Evolutionary conservation across 2,113 vertebrate genomes (phyloP).

Genomic region (Ammodytes marinus): DNA sequence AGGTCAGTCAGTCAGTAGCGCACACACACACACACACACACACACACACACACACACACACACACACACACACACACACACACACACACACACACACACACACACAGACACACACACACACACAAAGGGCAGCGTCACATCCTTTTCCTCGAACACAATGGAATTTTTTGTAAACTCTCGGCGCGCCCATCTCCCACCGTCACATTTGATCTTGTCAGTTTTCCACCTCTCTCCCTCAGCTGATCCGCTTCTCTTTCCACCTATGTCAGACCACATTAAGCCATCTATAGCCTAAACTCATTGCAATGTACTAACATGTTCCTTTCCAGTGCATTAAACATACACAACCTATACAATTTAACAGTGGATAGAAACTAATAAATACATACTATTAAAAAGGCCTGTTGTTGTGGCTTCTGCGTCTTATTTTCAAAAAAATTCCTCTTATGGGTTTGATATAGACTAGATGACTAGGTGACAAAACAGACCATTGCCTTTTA

Average conservation of each 20-base stretch:
- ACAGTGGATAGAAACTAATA: constrained; percentile 15
- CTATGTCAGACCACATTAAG: constrained; percentile 29
- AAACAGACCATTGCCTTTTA: not conserved
- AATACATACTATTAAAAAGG: not conserved
- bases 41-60: constrained; percentile 1
- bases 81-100: not conserved
- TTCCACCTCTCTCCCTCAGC: not conserved
- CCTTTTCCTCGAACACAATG: not conserved
- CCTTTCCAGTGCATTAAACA: not conserved
- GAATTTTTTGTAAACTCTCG: not conserved
- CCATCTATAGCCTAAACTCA: constrained; percentile 42
- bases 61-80: constrained; percentile 15
- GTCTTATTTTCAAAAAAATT: not conserved
- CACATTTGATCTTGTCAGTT: constrained; percentile 19
- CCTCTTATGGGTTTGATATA: not conserved
- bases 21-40: constrained; percentile 1
- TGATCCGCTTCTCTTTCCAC: not conserved
- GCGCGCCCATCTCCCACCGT: not conserved
- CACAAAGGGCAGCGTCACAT: not conserved
- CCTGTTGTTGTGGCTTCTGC: not conserved
- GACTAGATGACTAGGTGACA: not conserved
- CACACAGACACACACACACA: not conserved
- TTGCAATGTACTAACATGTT: constrained; percentile 4
- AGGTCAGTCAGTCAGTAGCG: constrained; percentile 85
- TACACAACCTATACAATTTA: constrained; percentile 3